A percentile compares a stretch with the other conserved stretches of the same genome.
Evolutionary conservation across 1,140 invertebrate genomes (phyloP).

Genomic region (Ladona fulva): DNA sequence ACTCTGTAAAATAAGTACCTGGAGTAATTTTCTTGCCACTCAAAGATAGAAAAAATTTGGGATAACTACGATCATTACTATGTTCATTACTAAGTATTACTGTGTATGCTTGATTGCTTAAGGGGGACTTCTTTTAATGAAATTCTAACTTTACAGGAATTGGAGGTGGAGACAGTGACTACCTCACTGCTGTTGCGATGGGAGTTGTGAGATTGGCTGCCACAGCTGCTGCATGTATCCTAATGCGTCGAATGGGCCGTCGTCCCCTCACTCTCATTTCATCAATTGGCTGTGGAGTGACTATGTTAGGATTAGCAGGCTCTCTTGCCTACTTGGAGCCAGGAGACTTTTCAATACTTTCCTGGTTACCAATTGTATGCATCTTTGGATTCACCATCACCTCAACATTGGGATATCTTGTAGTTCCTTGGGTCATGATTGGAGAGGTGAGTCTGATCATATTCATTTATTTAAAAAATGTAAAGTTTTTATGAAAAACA

Average conservation of each 20-base stretch:
- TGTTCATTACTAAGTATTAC: no score
- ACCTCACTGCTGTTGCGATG: slow-evolving; percentile 54
- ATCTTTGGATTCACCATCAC: slow-evolving; percentile 51
- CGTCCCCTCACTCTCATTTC: slow-evolving; percentile 59
- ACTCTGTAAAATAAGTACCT: no score
- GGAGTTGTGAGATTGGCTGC: slow-evolving; percentile 52
- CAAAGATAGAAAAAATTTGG: no score
- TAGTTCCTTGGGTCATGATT: slow-evolving; percentile 65
- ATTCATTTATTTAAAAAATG: not conserved
- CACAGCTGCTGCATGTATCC: slow-evolving; percentile 50
- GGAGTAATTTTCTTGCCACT: no score
- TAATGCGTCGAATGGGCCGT: slow-evolving; percentile 51
- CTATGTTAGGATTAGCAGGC: slow-evolving; percentile 52
- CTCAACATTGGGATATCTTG: slow-evolving; percentile 56
- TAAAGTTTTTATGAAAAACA: not conserved
- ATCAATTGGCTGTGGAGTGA: slow-evolving; percentile 48
- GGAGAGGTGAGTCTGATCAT: slow-evolving; percentile 46
- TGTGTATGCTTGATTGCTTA: no score
- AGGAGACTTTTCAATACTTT: slow-evolving; percentile 29
- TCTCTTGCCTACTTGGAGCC: slow-evolving; percentile 39
- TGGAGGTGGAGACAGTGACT: slow-evolving; percentile 42
- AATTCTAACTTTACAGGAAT: not conserved
- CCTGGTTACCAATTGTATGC: slow-evolving; percentile 53
- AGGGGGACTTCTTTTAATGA: not conserved
- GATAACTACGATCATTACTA: no score